A percentile compares a stretch with the other conserved stretches of the same genome.
Evolutionary conservation across 2,888 invertebrate species (phyloP).

Genomic region (Hydropsyche betteni): DNA sequence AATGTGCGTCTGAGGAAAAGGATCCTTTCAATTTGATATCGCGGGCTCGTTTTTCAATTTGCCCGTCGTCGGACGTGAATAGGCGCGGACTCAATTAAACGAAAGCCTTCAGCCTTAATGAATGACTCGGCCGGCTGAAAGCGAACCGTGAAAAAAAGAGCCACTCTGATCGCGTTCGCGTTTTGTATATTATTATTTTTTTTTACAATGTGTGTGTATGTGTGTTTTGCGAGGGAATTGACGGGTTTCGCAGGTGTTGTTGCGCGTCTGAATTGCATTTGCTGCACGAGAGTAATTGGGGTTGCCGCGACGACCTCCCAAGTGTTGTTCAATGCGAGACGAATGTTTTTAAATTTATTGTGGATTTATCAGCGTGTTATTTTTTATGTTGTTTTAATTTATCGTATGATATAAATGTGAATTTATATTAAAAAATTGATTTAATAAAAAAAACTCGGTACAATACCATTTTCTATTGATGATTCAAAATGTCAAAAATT

Average conservation of each 20-base stretch:
- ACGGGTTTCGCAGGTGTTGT: background rate
- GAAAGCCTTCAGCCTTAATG: slow-evolving; percentile 21
- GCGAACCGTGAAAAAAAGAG: slow-evolving; percentile 3
- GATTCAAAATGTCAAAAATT: too few species aligned
- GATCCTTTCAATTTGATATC: background rate
- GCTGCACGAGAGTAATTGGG: too few species aligned
- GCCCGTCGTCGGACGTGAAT: background rate
- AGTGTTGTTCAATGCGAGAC: background rate
- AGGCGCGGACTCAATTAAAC: slow-evolving; percentile 22
- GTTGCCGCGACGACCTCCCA: slow-evolving; percentile 8
- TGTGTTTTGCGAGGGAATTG: background rate
- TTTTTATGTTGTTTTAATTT: too few species aligned
- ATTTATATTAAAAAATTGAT: too few species aligned
- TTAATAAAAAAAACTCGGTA: too few species aligned
- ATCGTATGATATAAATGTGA: too few species aligned
- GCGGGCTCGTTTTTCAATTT: slow-evolving; percentile 23
- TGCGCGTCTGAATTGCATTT: background rate
- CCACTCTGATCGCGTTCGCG: background rate
- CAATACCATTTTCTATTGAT: too few species aligned
- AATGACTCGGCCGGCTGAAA: slow-evolving; percentile 15
- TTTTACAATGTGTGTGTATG: background rate
- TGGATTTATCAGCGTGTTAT: too few species aligned
- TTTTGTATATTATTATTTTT: background rate
- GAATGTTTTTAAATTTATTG: too few species aligned
- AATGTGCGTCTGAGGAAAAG: background rate